Evolutionary conservation across 1,140 invertebrate genomes (phyloP).

Genomic region (Pogonomyrmex californicus): DNA sequence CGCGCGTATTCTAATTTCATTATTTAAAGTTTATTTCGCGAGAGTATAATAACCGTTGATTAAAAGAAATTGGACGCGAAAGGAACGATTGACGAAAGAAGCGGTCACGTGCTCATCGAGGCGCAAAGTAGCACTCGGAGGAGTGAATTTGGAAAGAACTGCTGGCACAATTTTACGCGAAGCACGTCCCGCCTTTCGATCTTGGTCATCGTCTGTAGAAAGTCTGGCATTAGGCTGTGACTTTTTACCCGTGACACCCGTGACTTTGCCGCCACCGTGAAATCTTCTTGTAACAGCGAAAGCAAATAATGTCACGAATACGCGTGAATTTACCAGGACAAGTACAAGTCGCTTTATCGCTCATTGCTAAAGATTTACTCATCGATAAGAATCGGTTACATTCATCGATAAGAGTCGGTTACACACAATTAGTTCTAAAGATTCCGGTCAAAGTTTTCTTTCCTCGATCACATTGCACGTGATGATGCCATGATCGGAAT

Average conservation of each 20-base stretch:
- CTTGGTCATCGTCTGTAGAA: conserved; percentile 53
- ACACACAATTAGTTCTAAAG: not conserved
- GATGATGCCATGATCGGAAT: not conserved
- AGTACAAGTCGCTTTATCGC: not conserved
- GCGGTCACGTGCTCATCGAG: not conserved
- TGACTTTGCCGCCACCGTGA: not conserved
- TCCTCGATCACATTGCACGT: not conserved
- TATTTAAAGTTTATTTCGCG: not conserved
- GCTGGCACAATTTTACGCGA: conserved; percentile 36
- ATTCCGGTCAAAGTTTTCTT: not conserved
- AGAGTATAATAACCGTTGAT: not conserved
- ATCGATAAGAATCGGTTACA: not conserved
- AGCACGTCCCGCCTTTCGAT: conserved; percentile 53
- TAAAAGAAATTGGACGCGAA: not conserved
- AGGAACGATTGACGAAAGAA: not conserved
- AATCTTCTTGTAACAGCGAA: not conserved
- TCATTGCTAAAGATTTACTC: not conserved
- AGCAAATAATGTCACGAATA: not conserved
- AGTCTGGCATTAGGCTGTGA: conserved; percentile 46
- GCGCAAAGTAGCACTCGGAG: conserved; percentile 21
- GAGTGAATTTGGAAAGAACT: conserved; percentile 44
- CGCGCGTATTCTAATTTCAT: not conserved
- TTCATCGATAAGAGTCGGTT: too few relatives aligned
- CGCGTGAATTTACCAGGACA: not conserved
- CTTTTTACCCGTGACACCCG: conserved; percentile 58